Evolutionary conservation across 2,797 vertebrate species (phyloP), one percentile per base, ranked within the genome.

Genomic region (Gymnothorax reevesii): DNA sequence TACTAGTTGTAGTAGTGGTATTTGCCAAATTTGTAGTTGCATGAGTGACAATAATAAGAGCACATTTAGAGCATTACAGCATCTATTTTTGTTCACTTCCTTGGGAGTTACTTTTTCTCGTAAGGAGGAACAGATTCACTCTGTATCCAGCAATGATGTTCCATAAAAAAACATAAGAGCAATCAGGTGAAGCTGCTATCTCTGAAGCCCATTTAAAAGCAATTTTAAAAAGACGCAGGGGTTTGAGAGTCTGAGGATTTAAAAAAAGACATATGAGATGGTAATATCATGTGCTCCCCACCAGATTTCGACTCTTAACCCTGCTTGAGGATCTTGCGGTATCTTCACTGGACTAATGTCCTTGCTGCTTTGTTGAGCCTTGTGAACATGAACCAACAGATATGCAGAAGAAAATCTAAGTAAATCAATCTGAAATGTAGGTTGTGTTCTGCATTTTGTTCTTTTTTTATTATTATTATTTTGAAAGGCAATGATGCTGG

Each of bases 201-300:
- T 77, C 42, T 77, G 73, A 17, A 77, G 33, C 73, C 49, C 42
- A 17, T 77, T 77, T 77, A 33, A 77, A 77, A 77, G 73, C 10
- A 15, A 77, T 77, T 77, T 15, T 6, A 49, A 49, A 17, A 49
- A 77, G 3, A 49, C 73, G 49, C 73, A 49, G 15, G 73, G 73
- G 73, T 77, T 77, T 77, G 27, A 10, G 71, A 73, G 10, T 8
- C 71, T 73, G 33, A 13, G 73, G 73, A 5, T 2, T n/a, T 13
- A 42, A 42, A 15, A 15, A 15, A 71, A 71, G 10, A 33, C 10
- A 12, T n/a, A 20, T 17, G 20, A 66, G 9, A 33, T 33, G 4
- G 4, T 7, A 77, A 77, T 7, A 77, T 42, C 12, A 49, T 12
- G 13, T 13, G 42, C 33, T 71, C 8, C 25, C 69, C 69, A 71